Evolutionary conservation across 2,113 vertebrate genomes (phyloP).

Genomic region (Poeciliopsis occidentalis): DNA sequence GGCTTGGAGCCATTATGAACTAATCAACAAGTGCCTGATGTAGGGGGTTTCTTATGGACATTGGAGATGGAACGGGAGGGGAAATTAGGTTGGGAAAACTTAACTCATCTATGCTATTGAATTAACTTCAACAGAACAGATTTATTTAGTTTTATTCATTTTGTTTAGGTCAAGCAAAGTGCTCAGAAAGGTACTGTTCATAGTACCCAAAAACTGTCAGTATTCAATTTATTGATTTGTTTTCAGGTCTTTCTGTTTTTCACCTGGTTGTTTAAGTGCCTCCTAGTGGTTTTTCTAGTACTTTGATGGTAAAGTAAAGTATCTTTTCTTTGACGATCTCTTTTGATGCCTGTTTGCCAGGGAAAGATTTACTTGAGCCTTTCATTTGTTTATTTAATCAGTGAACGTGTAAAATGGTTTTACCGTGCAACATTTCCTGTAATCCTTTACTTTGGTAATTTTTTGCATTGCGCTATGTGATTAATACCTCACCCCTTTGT

Average conservation of each 20-base stretch:
- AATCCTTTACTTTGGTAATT: background rate
- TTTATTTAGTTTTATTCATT: background rate
- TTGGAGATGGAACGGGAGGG: conserved; percentile 20
- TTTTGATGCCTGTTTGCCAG: background rate
- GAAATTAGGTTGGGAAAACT: conserved; percentile 29
- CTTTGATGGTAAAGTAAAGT: background rate
- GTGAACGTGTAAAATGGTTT: background rate
- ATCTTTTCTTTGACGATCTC: background rate
- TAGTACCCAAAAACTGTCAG: background rate
- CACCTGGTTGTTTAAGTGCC: conserved; percentile 56
- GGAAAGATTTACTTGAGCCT: background rate
- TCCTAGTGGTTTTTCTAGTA: conserved; percentile 9
- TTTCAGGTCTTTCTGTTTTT: background rate
- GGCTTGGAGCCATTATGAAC: conserved; percentile 35
- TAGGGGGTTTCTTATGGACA: conserved; percentile 58
- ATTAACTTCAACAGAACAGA: conserved; percentile 20
- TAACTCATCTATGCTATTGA: conserved; percentile 46
- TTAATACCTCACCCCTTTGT: background rate
- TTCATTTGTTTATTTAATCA: background rate
- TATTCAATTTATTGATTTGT: background rate
- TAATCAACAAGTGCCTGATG: conserved; percentile 70
- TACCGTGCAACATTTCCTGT: background rate
- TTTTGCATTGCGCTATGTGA: background rate
- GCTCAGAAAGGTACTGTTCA: background rate
- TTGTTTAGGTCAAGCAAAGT: background rate